A percentile compares a stretch with the other conserved stretches of the same genome.
These are phyloP conservation scores for Oxyruncus cristatus DNA, from an alignment of 2,113 vertebrate genomes.

Conservation along the genomic window DNA sequence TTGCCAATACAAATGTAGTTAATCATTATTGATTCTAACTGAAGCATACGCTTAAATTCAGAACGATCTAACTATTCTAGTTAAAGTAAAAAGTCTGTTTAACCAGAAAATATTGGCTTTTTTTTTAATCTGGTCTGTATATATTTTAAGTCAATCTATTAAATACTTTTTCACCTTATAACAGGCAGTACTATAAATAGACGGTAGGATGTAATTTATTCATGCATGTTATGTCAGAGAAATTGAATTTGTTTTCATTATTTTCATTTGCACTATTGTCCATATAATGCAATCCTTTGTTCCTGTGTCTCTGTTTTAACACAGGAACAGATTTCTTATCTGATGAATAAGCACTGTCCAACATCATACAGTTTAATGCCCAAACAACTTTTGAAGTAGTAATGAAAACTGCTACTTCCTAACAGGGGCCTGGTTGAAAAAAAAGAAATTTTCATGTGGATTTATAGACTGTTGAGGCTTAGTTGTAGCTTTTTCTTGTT, in stretches of 20 bases:
- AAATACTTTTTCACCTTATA: background rate
- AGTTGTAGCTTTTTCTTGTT: background rate
- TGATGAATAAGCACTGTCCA: conserved; percentile 59
- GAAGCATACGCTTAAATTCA: background rate
- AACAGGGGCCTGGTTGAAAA: conserved; percentile 29
- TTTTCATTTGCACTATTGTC: conserved; percentile 3
- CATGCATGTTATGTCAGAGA: background rate
- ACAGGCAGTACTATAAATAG: background rate
- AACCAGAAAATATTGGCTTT: background rate
- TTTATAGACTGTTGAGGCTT: conserved; percentile 24
- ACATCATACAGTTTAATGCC: conserved; percentile 41
- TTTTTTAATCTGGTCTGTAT: background rate
- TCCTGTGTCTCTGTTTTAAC: conserved; percentile 29
- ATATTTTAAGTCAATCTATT: background rate
- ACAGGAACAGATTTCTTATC: conserved; percentile 25
- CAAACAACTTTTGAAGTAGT: conserved; percentile 19
- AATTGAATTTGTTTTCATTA: background rate
- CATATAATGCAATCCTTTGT: background rate
- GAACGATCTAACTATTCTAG: background rate
- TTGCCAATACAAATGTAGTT: background rate
- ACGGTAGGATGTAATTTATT: background rate
- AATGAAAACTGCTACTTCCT: conserved; percentile 53
- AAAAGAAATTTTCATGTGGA: conserved; percentile 18
- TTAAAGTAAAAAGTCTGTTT: background rate
- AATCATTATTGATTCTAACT: background rate